A percentile compares a stretch with the other conserved stretches of the same genome.
phyloP scores from a whole-genome alignment of 2,113 vertebrate species.

The Chiloscyllium plagiosum region DNA sequence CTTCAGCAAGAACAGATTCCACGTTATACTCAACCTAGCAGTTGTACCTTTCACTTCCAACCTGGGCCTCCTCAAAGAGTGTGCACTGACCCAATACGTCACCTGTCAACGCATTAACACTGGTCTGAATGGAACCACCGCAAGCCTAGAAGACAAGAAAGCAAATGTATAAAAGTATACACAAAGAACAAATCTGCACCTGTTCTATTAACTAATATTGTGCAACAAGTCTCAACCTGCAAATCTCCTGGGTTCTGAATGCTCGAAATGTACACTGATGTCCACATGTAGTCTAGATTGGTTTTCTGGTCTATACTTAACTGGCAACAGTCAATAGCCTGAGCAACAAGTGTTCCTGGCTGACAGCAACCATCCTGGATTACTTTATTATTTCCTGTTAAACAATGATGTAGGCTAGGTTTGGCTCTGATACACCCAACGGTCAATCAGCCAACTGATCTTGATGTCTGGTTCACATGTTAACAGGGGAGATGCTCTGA shows the following conservation, averaged over 20 bases:
- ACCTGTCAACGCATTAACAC: constrained; percentile 65
- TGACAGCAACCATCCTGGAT: not conserved
- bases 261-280: not conserved
- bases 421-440: too few relatives aligned
- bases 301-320: not conserved
- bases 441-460: not conserved
- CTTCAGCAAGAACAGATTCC: not conserved
- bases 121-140: constrained; percentile 94
- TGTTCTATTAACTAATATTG: not conserved
- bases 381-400: not conserved
- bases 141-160: constrained; percentile 66
- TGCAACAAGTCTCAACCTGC: not conserved
- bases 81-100: constrained; percentile 86
- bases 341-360: not conserved
- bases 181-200: not conserved
- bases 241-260: not conserved
- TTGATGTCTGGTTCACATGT: not conserved
- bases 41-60: constrained; percentile 86
- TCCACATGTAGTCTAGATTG: not conserved
- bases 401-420: not conserved
- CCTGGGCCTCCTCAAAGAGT: constrained; percentile 86
- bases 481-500: not conserved
- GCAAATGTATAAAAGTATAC: constrained; percentile 24
- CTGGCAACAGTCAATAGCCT: not conserved
- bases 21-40: accelerated